phyloP scores from a whole-genome alignment of 2,888 invertebrate genomes.

The Acleris literana region DNA sequence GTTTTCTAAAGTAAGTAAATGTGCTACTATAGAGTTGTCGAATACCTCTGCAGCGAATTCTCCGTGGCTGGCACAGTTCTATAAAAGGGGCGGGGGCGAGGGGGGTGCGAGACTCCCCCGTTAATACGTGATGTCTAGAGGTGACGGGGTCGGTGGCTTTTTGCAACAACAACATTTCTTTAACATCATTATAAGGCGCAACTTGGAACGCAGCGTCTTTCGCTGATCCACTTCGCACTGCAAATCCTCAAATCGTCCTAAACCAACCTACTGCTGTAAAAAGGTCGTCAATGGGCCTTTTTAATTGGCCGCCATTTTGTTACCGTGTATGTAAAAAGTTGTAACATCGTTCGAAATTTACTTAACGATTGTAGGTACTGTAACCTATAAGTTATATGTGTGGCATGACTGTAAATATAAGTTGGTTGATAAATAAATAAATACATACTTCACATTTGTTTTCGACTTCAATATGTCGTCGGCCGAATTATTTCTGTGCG shows the following conservation, averaged over 20 bases:
- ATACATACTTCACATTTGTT: not conserved
- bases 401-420: too few relatives aligned
- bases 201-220: conserved; percentile 36
- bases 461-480: conserved; percentile 16
- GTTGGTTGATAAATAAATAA: too few relatives aligned
- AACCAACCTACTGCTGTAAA: conserved; percentile 9
- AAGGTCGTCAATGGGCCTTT: not conserved
- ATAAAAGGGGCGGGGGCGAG: conserved; percentile 12
- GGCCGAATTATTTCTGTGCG: conserved; percentile 23
- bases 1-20: conserved; percentile 13
- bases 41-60: conserved; percentile 27
- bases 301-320: conserved; percentile 9
- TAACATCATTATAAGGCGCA: conserved; percentile 47
- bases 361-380: not conserved
- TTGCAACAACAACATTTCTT: conserved; percentile 52
- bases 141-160: conserved; percentile 54
- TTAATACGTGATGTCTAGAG: conserved; percentile 58
- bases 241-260: conserved; percentile 14
- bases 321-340: not conserved
- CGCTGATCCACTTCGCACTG: not conserved
- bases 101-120: conserved; percentile 32
- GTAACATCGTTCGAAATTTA: not conserved
- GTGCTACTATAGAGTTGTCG: conserved; percentile 12
- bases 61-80: conserved; percentile 33
- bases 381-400: too few relatives aligned